Percentiles rank a stretch among this genome's conserved stretches.
Evolutionary conservation across 1,140 invertebrate species (phyloP).

Genomic region (Drosophila setifemur): DNA sequence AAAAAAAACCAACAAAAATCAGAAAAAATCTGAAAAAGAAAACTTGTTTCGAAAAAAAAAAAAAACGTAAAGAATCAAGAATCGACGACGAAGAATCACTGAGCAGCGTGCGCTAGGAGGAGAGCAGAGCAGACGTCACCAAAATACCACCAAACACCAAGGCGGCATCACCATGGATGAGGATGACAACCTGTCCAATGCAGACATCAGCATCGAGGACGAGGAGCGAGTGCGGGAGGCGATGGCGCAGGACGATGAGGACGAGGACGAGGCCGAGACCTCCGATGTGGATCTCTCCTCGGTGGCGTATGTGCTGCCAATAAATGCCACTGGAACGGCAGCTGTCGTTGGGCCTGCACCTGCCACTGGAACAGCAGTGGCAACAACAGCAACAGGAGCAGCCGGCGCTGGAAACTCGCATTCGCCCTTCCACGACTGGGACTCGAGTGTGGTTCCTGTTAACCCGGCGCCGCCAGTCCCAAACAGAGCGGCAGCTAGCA

Average conservation of each 20-base stretch:
- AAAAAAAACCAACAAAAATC: conserved; percentile 33
- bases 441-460: conserved; percentile 39
- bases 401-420: conserved; percentile 34
- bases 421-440: conserved; percentile 64
- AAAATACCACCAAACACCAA: conserved; percentile 45
- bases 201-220: conserved; percentile 73
- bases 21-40: too few species aligned
- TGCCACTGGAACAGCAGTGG: neutral
- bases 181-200: conserved; percentile 76
- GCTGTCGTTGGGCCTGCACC: neutral
- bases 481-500: neutral
- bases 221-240: conserved; percentile 19
- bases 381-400: neutral
- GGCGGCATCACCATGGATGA: conserved; percentile 61
- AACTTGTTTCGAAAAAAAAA: conserved; percentile 69
- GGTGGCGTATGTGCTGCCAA: conserved; percentile 44
- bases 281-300: conserved; percentile 55
- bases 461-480: too few species aligned
- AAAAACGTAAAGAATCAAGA: conserved; percentile 34
- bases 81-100: conserved; percentile 37
- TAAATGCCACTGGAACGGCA: conserved; percentile 24
- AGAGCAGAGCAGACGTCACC: conserved; percentile 58
- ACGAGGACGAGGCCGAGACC: conserved; percentile 23
- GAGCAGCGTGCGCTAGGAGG: conserved; percentile 32
- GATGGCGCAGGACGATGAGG: conserved; percentile 22